Evolutionary conservation across 2,888 invertebrate genomes (phyloP).

Genomic region (Melinaea menophilus): DNA sequence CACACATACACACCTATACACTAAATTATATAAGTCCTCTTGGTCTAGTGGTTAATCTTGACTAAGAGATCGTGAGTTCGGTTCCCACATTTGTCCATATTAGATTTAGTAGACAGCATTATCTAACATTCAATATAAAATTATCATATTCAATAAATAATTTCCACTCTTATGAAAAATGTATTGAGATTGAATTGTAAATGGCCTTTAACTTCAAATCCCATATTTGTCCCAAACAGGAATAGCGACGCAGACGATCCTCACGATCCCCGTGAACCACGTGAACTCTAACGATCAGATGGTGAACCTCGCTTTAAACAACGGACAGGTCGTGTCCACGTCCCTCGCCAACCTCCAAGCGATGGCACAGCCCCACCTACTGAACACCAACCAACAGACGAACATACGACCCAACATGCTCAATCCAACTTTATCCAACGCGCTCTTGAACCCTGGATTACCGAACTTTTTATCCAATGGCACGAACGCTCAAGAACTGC

Average conservation of each 20-base stretch:
- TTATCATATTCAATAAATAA: not conserved
- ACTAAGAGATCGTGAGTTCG: not conserved
- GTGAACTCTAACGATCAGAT: constrained; percentile 86
- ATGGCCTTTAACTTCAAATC: no score
- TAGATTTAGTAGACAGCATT: no score
- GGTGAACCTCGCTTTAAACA: constrained; percentile 89
- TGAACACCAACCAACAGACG: constrained; percentile 77
- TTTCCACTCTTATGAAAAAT: no score
- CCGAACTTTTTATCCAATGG: constrained; percentile 86
- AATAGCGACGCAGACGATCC: constrained; percentile 95
- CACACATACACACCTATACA: not conserved
- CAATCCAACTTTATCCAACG: constrained; percentile 82
- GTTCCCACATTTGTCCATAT: not conserved
- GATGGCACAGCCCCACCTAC: constrained; percentile 84
- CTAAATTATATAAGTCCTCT: no score
- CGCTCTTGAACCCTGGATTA: constrained; percentile 82
- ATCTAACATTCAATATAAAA: not conserved
- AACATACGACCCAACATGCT: constrained; percentile 71
- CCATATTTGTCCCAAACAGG: constrained; percentile 74
- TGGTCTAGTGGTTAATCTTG: no score
- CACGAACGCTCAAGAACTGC: constrained; percentile 83
- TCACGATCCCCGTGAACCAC: constrained; percentile 96
- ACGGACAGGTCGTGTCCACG: constrained; percentile 91
- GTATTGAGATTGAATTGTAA: no score
- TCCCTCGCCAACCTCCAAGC: constrained; percentile 88